Conservation (phyloP, 2,888 invertebrate genomes). For the Zygogramma bicolorata region DNA sequence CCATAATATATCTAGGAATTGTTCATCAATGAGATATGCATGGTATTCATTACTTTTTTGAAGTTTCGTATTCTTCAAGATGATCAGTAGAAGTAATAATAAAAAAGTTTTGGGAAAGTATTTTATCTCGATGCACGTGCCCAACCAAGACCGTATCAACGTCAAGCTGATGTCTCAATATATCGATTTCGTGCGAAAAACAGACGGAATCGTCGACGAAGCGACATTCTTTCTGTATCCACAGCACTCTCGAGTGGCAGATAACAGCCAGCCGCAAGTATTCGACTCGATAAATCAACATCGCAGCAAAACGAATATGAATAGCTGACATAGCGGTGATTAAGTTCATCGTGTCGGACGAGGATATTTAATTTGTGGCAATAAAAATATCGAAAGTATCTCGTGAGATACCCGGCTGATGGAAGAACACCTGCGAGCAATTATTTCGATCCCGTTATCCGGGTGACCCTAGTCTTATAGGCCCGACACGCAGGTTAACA, state of each 20-base stretch:
- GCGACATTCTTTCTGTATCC: not conserved
- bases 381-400: conserved; percentile 50
- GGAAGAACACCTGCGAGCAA: conserved; percentile 50
- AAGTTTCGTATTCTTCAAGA: too few relatives aligned
- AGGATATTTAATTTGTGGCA: conserved; percentile 47
- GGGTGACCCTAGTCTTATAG: conserved; percentile 47
- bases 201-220: not conserved
- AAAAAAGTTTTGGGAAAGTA: too few relatives aligned
- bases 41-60: too few relatives aligned
- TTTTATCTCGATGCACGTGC: too few relatives aligned
- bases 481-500: conserved; percentile 45
- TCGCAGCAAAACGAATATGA: conserved; percentile 21
- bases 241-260: not conserved
- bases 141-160: too few relatives aligned
- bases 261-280: not conserved
- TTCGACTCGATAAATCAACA: conserved; percentile 17
- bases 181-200: not conserved
- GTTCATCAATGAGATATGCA: too few relatives aligned
- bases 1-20: too few relatives aligned
- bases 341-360: conserved; percentile 37
- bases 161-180: too few relatives aligned
- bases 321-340: conserved; percentile 41
- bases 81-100: too few relatives aligned
- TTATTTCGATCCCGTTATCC: conserved; percentile 52
- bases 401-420: conserved; percentile 48